Evolutionary conservation across 2,797 vertebrate species (phyloP), one percentile per base, ranked within the genome.

Genomic region (Periophthalmus magnuspinnatus): DNA sequence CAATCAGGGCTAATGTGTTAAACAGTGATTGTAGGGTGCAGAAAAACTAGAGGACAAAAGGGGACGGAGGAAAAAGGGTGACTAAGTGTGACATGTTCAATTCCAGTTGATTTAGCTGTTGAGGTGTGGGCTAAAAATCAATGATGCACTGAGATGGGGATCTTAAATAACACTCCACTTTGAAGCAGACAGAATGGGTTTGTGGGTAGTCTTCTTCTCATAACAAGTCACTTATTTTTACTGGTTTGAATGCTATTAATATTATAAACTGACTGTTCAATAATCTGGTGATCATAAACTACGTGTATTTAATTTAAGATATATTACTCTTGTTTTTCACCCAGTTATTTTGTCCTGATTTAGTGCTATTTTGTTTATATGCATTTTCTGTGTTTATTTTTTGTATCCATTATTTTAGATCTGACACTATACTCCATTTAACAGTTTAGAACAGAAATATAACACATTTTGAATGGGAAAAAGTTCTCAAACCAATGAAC

Each of bases 121-220:
- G 57, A 84, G 73, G 74, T 80, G 28, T 50, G 16, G 55, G 65
- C 38, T 32, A 32, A n/a, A 69, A 64, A 84, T 90, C 89, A 79
- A 90, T 88, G 83, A 80, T 5, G 59, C 45, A 69, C 76, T 75
- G 79, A 81, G 86, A 89, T 78, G 81, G 76, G 89, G 89, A 88
- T 89, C 81, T 68, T 87, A 85, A 89, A 88, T 77, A 88, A 86
- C 80, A 61, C 68, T 81, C 82, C 71, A 84, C 86, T 91, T 90
- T 79, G 74, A 90, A 88, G 79, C 83, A 86, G 78, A 86, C 71
- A 76, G 79, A 81, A 78, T 69, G 67, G 69, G 22, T 50, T n/a
- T 73, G 69, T 81, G 82, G 70, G 83, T 78, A 69, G 36, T 74
- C 69, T 75, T 21, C 2, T 36, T 60, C 68, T 66, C 52, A 57